Conservation (phyloP, 92 coral and sea anemone species). For the Zoanthus sociatus region DNA sequence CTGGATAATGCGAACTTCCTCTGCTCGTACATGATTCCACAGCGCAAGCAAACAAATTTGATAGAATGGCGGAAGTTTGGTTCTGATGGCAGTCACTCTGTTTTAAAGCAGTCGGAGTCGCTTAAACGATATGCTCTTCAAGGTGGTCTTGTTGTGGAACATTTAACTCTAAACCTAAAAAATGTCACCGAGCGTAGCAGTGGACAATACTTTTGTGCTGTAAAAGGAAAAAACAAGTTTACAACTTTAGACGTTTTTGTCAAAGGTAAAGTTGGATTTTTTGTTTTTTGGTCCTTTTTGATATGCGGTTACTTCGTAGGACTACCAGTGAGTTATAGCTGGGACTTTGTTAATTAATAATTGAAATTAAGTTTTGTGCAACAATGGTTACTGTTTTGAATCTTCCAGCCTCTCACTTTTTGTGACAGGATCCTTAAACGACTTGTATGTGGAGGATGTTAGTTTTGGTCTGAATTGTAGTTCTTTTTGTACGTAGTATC, state of each 20-base stretch:
- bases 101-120: neutral
- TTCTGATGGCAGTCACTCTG: conserved; percentile 5
- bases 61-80: conserved; percentile 27
- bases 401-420: no score
- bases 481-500: no score
- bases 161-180: conserved; percentile 21
- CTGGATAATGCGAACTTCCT: conserved; percentile 39
- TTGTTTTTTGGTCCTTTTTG: neutral
- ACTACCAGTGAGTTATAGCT: no score
- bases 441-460: no score
- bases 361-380: no score
- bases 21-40: conserved; percentile 19
- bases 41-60: neutral
- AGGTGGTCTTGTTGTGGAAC: conserved; percentile 17
- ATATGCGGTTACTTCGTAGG: neutral
- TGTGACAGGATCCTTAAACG: no score
- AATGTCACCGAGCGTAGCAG: conserved; percentile 1
- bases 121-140: conserved; percentile 14
- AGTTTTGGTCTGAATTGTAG: no score
- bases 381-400: no score
- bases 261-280: conserved; percentile 3
- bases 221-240: neutral
- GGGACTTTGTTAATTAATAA: no score
- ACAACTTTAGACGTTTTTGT: neutral
- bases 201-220: conserved; percentile 29